Evolutionary conservation across 1,140 invertebrate species (phyloP), one percentile per base, ranked within the genome.

Genomic region (Acromyrmex heyeri): DNA sequence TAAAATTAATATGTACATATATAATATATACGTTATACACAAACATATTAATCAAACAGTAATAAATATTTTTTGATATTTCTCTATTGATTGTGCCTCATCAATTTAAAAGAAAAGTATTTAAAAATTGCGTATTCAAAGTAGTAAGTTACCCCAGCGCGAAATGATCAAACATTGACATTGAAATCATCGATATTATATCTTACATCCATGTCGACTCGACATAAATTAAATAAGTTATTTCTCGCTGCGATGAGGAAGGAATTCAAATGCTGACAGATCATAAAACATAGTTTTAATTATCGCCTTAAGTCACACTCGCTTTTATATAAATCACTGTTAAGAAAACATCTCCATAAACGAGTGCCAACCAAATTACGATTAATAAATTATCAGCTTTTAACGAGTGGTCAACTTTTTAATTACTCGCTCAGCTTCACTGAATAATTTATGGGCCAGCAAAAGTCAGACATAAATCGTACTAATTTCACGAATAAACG

Each of bases 321-420:
- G 10, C 18, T 75, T 75, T 75, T 3, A 34, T 34, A 34, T 3
- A 5, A 73, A 24, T 38, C 3, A 4, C 24, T 21, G 5, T 73
- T 70, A n/a, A 24, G 24, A 24, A 48, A 83, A 83, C n/a, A 62
- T 75, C 38, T 83, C 61, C 12, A 75, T 83, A 73, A 82, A 72
- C 7, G 16, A 57, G 7, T 24, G 18, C 34, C 34, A 50, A 30
- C 14, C 3, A 24, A 72, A 86, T 89, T 38, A 70, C 81, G 85
- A 85, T 91, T 87, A 89, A 88, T 88, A 90, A 91, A 86, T 90
- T 83, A 72, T 62, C 18, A 34, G 50, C 27, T 62, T 62, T 86
- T 86, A 90, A 87, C 57, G 70, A 90, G 50, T 90, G 50, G 27
- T 87, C 79, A 85, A 91, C 90, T 79, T 91, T 69, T 73, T 86